Evolutionary conservation across 2,113 vertebrate genomes (phyloP), one percentile per base, ranked within the genome.

Genomic region (Symphodus melops): DNA sequence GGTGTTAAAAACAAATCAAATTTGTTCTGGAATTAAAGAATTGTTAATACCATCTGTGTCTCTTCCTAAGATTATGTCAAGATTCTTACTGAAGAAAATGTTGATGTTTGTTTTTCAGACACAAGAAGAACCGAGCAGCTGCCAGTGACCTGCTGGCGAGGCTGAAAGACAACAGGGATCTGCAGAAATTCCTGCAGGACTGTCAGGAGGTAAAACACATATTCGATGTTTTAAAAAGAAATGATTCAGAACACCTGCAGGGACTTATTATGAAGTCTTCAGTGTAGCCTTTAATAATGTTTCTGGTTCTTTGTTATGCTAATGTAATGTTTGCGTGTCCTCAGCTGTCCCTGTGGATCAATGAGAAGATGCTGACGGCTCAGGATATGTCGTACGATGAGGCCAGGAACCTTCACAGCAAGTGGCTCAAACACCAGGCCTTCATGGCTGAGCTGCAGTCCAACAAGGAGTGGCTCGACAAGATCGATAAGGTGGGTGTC

Each of bases 401-500:
- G 93, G 98, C 98, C n/a, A 95, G 98, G 72, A 99, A 99, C 91
- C 94, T 99, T 8, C 97, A 98, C 55, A 98, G 96, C 94, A 98
- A 98, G 83, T 98, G 97, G 97, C 92, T 97, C 63, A 98, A 98
- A 56, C 97, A 98, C 80, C 97, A 98, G 81, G 97, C 97, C 3
- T 98, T 98, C 80, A 98, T 98, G 96, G 97, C 97, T 17, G 97
- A 98, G 66, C 96, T 98, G 62, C 98, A 95, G 82, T 98, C 97
- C 91, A 99, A 99, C 92, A 99, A 99, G 92, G 98, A 99, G 79
- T 99, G 98, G 98, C 95, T 99, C 79, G 97, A 99, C 74, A 99
- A 99, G 93, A 99, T 99, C 66, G 93, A 98, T 84, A 97, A 97
- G 96, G 98, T 98, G 93, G 95, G 94, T 89, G 93, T 2, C 7